Base-by-base conservation (phyloP, 1,140 invertebrate genomes). In the Ruditapes philippinarum region DNA sequence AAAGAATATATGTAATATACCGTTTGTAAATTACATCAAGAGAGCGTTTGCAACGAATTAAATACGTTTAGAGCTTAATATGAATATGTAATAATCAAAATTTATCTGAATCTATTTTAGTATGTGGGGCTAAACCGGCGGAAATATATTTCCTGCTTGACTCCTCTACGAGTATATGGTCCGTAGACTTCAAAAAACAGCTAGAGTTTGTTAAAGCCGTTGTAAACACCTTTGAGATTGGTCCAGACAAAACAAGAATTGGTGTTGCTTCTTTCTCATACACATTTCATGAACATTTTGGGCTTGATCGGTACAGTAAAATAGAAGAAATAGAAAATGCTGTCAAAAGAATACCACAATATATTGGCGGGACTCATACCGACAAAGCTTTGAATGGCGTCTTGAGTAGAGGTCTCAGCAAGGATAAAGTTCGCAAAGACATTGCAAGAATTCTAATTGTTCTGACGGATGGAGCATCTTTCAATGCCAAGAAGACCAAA, bases 61-160 rank as follows among this genome's bases (percentile, higher is more conserved):
- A n/a, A n/a, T n/a, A n/a, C n/a, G n/a, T n/a, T n/a, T n/a, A n/a
- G n/a, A 25, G 31, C 22, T 31, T 62, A 62, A 62, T 31, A 9
- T 45, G 42, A 45, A n/a, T 45, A 7, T 45, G 42, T 14, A n/a
- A 11, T 28, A 60, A 5, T 28, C 57, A 60, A 60, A 4, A 11
- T n/a, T 60, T 65, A n/a, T n/a, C n/a, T n/a, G n/a, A 12, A 12
- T 74, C 25, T 70, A n/a, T 90, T 80, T 40, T 60, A 91, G 90
- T 38, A 28, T 92, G 91, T 74, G 42, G 49, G 19, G 76, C 62
- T 12, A 92, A 88, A 33, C 88, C 87, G 28, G 91, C 91, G 22
- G 92, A 93, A 68, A 38, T 93, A 5, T 86, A 93, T 25, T 93
- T 93, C 81, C 28, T 93, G 36, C 36, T 93, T n/a, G 93, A 93